phyloP scores from a whole-genome alignment of 2,888 invertebrate species.

The Nephrotoma appendiculata region DNA sequence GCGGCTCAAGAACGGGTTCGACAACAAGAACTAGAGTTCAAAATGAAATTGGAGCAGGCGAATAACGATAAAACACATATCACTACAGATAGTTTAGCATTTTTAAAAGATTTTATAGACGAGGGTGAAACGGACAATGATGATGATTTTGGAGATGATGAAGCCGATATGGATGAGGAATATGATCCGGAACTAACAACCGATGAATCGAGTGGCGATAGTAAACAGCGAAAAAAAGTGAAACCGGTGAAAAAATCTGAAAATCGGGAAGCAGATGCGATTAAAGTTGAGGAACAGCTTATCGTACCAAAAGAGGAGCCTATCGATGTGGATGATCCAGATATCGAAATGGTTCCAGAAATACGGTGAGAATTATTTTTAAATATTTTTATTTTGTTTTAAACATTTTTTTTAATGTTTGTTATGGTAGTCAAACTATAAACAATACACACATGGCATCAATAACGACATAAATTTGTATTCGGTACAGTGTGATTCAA shows the following conservation, averaged over 20 bases:
- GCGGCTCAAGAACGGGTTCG: constrained; percentile 17
- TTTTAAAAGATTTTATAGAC: not conserved
- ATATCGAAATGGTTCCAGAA: not conserved
- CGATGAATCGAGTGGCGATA: not conserved
- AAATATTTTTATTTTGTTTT: not conserved
- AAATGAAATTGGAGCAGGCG: not conserved
- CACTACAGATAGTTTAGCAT: not conserved
- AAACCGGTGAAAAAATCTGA: not conserved
- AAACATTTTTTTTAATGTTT: not conserved
- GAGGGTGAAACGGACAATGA: not conserved
- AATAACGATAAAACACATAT: not conserved
- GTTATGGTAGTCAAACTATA: not conserved
- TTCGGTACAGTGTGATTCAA: not conserved
- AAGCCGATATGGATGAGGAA: not conserved
- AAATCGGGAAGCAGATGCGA: not conserved
- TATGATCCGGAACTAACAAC: not conserved
- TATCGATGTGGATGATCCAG: constrained; percentile 25
- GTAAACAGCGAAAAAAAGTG: not conserved
- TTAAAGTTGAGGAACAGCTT: constrained; percentile 12
- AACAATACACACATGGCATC: not conserved
- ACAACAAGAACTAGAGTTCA: not conserved
- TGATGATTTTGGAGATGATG: constrained; percentile 1
- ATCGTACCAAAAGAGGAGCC: constrained; percentile 28
- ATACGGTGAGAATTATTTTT: not conserved
- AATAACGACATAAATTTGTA: not conserved